Conservation (phyloP, 2,113 vertebrate genomes). For the Neotoma lepida region DNA sequence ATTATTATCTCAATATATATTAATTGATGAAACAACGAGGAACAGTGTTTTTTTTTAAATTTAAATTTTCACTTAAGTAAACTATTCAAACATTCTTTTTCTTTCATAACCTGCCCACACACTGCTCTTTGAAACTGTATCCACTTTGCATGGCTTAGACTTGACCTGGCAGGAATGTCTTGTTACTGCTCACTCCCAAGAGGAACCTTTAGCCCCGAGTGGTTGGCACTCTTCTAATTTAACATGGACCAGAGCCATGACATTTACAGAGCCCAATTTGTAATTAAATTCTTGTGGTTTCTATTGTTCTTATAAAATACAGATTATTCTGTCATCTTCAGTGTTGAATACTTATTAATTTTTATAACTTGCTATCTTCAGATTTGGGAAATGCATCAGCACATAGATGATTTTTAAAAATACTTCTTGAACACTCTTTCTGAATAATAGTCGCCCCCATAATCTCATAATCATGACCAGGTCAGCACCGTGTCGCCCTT, state of each 20-base stretch:
- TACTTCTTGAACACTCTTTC: background rate
- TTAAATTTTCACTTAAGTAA: slow-evolving; percentile 2
- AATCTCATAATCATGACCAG: background rate
- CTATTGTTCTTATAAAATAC: background rate
- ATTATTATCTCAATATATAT: slow-evolving; percentile 17
- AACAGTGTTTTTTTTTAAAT: background rate
- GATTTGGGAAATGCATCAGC: slow-evolving; percentile 15
- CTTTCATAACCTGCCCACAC: slow-evolving; percentile 20
- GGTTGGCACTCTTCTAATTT: slow-evolving; percentile 6
- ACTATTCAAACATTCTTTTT: slow-evolving; percentile 36
- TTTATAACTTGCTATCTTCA: slow-evolving; percentile 2
- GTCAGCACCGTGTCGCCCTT: background rate
- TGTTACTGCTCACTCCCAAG: slow-evolving; percentile 8
- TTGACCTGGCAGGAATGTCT: slow-evolving; percentile 52
- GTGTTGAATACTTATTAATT: slow-evolving; percentile 35
- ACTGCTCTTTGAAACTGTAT: slow-evolving; percentile 35
- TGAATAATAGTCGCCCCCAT: background rate
- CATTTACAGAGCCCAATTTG: slow-evolving; percentile 38
- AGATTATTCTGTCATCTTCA: background rate
- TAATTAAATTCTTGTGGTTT: slow-evolving; percentile 7
- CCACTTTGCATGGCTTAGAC: slow-evolving; percentile 20
- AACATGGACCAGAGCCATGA: background rate
- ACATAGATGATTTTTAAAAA: background rate
- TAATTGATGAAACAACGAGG: background rate
- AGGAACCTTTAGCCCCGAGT: slow-evolving; percentile 18